These are phyloP conservation scores for Falco cherrug DNA, from an alignment of 2,797 vertebrate genomes.

Conservation along the genomic window DNA sequence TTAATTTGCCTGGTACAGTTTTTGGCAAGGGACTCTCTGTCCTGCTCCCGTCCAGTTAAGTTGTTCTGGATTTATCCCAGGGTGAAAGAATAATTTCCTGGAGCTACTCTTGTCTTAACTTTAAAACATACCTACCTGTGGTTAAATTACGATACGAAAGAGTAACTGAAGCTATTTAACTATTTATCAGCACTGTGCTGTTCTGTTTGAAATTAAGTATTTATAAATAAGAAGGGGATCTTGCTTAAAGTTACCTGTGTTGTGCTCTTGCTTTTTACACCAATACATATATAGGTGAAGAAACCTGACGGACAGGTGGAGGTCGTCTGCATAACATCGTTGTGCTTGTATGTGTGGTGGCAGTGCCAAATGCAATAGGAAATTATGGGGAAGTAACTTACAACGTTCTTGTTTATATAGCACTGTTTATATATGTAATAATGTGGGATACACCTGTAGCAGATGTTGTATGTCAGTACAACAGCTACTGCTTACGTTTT, in stretches of 20 bases:
- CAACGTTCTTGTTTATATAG: fast-evolving
- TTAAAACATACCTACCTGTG: neutral
- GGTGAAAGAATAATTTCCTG: neutral
- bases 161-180: neutral
- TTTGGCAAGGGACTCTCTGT: neutral
- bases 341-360: fast-evolving
- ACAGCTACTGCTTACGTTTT: neutral
- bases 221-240: neutral
- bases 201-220: neutral
- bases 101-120: neutral
- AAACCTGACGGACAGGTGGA: fast-evolving
- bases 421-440: neutral
- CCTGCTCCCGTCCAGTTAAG: neutral
- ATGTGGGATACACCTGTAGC: neutral
- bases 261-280: neutral
- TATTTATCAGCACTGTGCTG: neutral
- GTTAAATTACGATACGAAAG: neutral
- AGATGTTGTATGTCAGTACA: neutral
- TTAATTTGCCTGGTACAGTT: neutral
- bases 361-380: fast-evolving
- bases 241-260: too few species aligned
- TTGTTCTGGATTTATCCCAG: neutral
- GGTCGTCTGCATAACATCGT: fast-evolving
- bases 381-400: fast-evolving
- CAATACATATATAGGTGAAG: fast-evolving